A percentile compares a stretch with the other conserved stretches of the same genome.
Conservation (phyloP, 2,113 vertebrate genomes). For the Oryzias celebensis region DNA sequence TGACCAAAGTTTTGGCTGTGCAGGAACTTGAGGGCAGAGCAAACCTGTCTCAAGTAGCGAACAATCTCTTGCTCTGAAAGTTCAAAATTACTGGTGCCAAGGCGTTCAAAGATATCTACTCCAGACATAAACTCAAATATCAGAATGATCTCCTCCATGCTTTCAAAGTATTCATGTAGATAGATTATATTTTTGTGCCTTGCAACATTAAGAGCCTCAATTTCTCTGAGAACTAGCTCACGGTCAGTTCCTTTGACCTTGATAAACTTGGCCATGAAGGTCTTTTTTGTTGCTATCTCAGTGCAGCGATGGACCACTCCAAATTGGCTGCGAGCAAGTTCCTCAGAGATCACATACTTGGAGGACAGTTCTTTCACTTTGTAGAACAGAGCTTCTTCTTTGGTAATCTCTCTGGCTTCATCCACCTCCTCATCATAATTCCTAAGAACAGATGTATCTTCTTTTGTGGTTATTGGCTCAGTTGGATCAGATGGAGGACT, state of each 20-base stretch:
- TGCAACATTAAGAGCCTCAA: slow-evolving; percentile 90
- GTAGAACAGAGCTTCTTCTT: slow-evolving; percentile 84
- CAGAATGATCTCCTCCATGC: slow-evolving; percentile 94
- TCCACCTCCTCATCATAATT: slow-evolving; percentile 99
- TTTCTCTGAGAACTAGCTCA: slow-evolving; percentile 93
- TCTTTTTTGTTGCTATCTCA: slow-evolving; percentile 93
- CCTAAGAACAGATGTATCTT: slow-evolving; percentile 90
- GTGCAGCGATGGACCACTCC: slow-evolving; percentile 91
- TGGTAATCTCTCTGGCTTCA: slow-evolving; percentile 85
- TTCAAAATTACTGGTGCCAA: slow-evolving; percentile 89
- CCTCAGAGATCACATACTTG: slow-evolving; percentile 93
- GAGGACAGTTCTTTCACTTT: slow-evolving; percentile 91
- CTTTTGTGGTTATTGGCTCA: slow-evolving; percentile 90
- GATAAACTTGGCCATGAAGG: slow-evolving; percentile 94
- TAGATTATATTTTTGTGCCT: slow-evolving; percentile 90
- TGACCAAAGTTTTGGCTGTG: slow-evolving; percentile 89
- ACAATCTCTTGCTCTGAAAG: slow-evolving; percentile 94
- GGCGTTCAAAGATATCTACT: slow-evolving; percentile 95
- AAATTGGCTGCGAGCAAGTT: slow-evolving; percentile 93
- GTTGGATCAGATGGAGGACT: slow-evolving; percentile 89
- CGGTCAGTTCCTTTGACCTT: slow-evolving; percentile 97
- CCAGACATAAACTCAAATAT: slow-evolving; percentile 98
- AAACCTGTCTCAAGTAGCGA: slow-evolving; percentile 90
- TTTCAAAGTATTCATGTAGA: slow-evolving; percentile 96
- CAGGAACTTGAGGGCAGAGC: slow-evolving; percentile 87